A percentile compares a stretch with the other conserved stretches of the same genome.
These are phyloP conservation scores for Dichetophora obliterata DNA, from an alignment of 2,888 invertebrate species.

Conservation along the genomic window DNA sequence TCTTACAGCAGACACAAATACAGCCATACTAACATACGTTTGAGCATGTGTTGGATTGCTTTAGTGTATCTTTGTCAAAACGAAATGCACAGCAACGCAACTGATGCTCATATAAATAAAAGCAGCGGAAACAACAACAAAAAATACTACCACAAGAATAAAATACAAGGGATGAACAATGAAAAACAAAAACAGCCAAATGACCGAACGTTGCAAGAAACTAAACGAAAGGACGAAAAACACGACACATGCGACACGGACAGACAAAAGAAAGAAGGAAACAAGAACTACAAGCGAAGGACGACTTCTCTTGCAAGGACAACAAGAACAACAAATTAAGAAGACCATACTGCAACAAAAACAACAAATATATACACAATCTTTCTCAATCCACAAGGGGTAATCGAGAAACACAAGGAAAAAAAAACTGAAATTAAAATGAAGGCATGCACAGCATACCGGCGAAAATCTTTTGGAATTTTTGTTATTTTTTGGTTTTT, in stretches of 20 bases:
- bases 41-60: neutral
- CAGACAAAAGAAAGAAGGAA: neutral
- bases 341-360: neutral
- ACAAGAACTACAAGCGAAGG: constrained; percentile 4
- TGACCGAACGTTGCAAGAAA: neutral
- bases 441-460: neutral
- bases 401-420: neutral
- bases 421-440: constrained; percentile 18
- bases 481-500: neutral
- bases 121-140: neutral
- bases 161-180: neutral
- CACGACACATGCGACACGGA: constrained; percentile 3
- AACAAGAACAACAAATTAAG: neutral
- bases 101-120: constrained; percentile 23
- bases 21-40: neutral
- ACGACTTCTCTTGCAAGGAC: neutral
- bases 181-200: constrained; percentile 1
- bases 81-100: neutral
- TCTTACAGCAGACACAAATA: neutral
- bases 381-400: too few relatives aligned
- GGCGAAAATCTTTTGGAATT: constrained; percentile 9
- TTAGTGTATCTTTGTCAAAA: constrained; percentile 3
- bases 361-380: constrained; percentile 2
- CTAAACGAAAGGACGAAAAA: neutral
- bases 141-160: neutral